phyloP scores from a whole-genome alignment of 2,797 vertebrate genomes.

The Neosalanx taihuensis region DNA sequence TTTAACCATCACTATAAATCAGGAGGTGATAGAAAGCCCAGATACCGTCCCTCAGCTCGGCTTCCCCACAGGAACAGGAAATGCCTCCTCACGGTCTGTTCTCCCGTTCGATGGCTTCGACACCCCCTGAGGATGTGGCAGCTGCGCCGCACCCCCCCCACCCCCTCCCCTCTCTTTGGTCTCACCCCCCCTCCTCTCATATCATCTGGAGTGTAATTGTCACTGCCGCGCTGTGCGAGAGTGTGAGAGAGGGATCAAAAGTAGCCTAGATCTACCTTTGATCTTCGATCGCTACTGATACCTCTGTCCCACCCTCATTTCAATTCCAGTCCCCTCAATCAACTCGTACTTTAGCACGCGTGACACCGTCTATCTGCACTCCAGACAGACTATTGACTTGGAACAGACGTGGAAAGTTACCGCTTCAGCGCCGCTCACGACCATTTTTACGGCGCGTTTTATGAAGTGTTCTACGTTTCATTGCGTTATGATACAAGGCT shows the following conservation, averaged over 20 bases:
- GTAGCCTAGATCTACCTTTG: constrained; percentile 42
- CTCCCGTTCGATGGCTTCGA: constrained; percentile 49
- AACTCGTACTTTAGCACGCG: not conserved
- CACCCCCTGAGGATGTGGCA: constrained; percentile 55
- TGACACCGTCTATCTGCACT: too few relatives aligned
- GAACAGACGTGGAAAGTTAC: too few relatives aligned
- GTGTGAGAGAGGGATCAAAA: constrained; percentile 37
- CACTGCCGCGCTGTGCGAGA: constrained; percentile 45
- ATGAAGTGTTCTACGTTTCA: too few relatives aligned
- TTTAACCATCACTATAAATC: constrained; percentile 24
- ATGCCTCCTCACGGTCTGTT: constrained; percentile 47
- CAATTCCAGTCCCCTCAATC: constrained; percentile 7
- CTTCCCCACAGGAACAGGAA: constrained; percentile 43
- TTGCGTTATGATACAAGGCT: too few relatives aligned
- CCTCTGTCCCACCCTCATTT: constrained; percentile 9
- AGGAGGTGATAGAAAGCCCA: constrained; percentile 21
- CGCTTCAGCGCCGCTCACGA: too few relatives aligned
- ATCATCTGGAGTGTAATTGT: constrained; percentile 69
- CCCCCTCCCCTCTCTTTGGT: constrained; percentile 39
- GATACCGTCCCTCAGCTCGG: constrained; percentile 14
- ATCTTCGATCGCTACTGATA: constrained; percentile 45
- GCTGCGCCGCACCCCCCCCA: constrained; percentile 11
- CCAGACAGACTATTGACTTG: too few relatives aligned
- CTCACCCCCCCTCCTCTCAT: constrained; percentile 49
- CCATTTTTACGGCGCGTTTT: too few relatives aligned